phyloP scores from a whole-genome alignment of 2,888 invertebrate species.

The Hetaerina titia region DNA sequence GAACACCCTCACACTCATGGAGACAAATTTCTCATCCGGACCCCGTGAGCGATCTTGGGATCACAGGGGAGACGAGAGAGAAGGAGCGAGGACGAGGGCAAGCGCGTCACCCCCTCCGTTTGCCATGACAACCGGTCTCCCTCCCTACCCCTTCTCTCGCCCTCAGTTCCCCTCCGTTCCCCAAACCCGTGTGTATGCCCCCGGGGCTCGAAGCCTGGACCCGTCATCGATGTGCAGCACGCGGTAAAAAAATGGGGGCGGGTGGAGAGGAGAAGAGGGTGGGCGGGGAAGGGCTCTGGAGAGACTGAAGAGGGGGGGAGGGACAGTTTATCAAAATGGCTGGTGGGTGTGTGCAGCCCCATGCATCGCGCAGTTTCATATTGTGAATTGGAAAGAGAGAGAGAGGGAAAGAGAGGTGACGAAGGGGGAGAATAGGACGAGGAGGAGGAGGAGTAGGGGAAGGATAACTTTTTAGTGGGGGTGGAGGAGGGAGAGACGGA shows the following conservation, averaged over 20 bases:
- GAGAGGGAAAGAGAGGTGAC: neutral
- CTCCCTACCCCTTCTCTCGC: neutral
- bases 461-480: neutral
- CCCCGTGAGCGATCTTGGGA: neutral
- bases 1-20: neutral
- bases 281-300: neutral
- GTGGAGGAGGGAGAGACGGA: neutral
- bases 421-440: neutral
- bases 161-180: neutral
- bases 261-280: neutral
- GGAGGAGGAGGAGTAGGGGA: neutral
- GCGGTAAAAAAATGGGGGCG: neutral
- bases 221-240: slow-evolving; percentile 14
- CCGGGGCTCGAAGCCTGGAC: slow-evolving; percentile 61
- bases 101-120: neutral
- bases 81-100: neutral
- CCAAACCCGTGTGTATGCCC: neutral
- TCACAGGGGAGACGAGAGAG: neutral
- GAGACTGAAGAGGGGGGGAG: neutral
- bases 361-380: slow-evolving; percentile 60
- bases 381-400: slow-evolving; percentile 20
- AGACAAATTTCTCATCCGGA: neutral
- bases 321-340: slow-evolving; percentile 60
- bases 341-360: slow-evolving; percentile 17
- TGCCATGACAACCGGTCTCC: slow-evolving; percentile 59